These are phyloP conservation scores for Endotricha flammealis DNA, from an alignment of 2,888 invertebrate genomes.

Conservation along the genomic window DNA sequence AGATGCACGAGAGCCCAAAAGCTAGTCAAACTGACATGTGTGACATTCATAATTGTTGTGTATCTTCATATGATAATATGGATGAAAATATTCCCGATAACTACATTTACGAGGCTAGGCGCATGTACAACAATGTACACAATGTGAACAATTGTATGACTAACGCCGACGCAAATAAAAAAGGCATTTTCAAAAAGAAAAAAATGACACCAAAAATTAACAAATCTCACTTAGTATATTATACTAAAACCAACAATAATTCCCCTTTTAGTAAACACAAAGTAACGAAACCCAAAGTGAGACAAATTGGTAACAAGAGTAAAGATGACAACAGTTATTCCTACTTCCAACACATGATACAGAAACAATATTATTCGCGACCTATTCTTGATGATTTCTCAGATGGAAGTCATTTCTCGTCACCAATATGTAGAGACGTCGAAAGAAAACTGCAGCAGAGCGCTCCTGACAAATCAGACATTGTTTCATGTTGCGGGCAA, in stretches of 20 bases:
- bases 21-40: no score
- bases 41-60: no score
- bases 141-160: no score
- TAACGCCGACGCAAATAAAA: slow-evolving; percentile 14
- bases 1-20: no score
- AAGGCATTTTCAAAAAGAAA: slow-evolving; percentile 21
- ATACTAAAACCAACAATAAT: slow-evolving; percentile 33
- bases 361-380: slow-evolving; percentile 44
- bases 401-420: slow-evolving; percentile 43
- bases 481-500: slow-evolving; percentile 50
- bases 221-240: slow-evolving; percentile 40
- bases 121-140: no score
- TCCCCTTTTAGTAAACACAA: slow-evolving; percentile 28
- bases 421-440: slow-evolving; percentile 50
- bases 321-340: slow-evolving; percentile 18
- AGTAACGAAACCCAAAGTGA: slow-evolving; percentile 11
- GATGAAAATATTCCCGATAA: no score
- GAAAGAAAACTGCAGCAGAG: slow-evolving; percentile 10
- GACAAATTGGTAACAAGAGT: slow-evolving; percentile 8
- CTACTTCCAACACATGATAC: slow-evolving; percentile 38
- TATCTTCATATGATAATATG: no score
- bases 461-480: slow-evolving; percentile 34
- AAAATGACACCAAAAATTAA: slow-evolving; percentile 29
- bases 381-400: slow-evolving; percentile 33
- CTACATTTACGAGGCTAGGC: no score